Conservation (phyloP, 2,888 invertebrate species). For the Neoitamus cyanurus region DNA sequence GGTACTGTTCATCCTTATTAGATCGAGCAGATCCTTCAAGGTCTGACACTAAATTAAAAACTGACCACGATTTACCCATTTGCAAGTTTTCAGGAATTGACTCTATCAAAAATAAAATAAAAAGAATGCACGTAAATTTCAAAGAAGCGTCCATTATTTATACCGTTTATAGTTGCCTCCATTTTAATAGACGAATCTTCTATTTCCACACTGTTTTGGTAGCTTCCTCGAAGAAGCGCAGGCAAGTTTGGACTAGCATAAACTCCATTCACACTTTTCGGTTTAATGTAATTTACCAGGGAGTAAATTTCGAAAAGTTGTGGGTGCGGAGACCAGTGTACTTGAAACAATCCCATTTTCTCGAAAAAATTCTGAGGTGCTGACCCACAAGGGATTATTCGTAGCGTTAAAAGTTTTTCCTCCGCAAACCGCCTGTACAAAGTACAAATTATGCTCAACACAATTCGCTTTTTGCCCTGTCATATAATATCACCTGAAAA, state of each 20-base stretch:
- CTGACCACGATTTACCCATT: not conserved
- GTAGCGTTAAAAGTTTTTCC: not conserved
- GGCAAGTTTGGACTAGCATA: not conserved
- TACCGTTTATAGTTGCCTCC: not conserved
- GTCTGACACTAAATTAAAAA: not conserved
- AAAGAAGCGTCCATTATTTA: too few relatives aligned
- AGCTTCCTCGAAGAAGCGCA: not conserved
- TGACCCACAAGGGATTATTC: not conserved
- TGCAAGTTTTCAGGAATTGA: not conserved
- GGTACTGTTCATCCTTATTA: not conserved
- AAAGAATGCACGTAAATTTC: too few relatives aligned
- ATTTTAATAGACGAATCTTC: not conserved
- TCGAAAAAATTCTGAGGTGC: not conserved
- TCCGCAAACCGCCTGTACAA: not conserved
- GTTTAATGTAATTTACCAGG: not conserved
- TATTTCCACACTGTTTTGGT: not conserved
- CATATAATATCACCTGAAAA: not conserved
- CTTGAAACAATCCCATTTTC: not conserved
- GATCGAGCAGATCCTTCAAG: not conserved
- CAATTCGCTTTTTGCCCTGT: not conserved
- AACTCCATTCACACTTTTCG: not conserved
- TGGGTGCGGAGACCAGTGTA: not conserved
- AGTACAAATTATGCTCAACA: not conserved
- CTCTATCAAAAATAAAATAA: not conserved
- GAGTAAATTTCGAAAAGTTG: not conserved